A percentile compares a stretch with the other conserved stretches of the same genome.
These are phyloP conservation scores for Cerceris ruficornis DNA, from an alignment of 2,888 invertebrate genomes.

Conservation along the genomic window DNA sequence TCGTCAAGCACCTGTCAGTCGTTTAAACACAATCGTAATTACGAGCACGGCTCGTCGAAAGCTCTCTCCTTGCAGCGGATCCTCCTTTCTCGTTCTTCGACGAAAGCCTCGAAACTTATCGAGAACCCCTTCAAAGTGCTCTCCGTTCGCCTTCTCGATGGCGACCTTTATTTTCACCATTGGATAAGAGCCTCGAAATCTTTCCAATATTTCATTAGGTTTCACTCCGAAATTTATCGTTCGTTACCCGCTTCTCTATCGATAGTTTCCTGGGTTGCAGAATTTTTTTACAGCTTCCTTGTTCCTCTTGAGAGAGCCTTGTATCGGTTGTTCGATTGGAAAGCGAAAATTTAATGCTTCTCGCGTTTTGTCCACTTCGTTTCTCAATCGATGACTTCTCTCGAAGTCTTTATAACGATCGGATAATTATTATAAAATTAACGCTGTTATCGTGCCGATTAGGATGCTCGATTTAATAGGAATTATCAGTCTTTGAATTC, in stretches of 20 bases:
- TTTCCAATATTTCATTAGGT: constrained; percentile 52
- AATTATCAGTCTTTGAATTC: too few relatives aligned
- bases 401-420: too few relatives aligned
- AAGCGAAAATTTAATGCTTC: too few relatives aligned
- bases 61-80: constrained; percentile 39
- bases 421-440: too few relatives aligned
- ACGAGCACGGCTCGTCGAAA: constrained; percentile 53
- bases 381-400: too few relatives aligned
- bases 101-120: constrained; percentile 16
- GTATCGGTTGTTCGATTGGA: too few relatives aligned
- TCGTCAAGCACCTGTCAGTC: constrained; percentile 55
- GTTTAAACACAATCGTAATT: constrained; percentile 56
- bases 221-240: constrained; percentile 48
- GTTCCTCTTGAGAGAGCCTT: neutral
- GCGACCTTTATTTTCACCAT: constrained; percentile 23
- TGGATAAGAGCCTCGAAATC: constrained; percentile 40
- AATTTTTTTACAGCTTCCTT: constrained; percentile 17
- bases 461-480: too few relatives aligned
- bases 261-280: neutral
- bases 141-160: constrained; percentile 5
- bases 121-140: constrained; percentile 21
- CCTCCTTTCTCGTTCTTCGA: neutral
- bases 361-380: too few relatives aligned
- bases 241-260: constrained; percentile 33
- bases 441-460: too few relatives aligned